phyloP scores from a whole-genome alignment of 2,888 invertebrate genomes.

The Masnerella sp. region DNA sequence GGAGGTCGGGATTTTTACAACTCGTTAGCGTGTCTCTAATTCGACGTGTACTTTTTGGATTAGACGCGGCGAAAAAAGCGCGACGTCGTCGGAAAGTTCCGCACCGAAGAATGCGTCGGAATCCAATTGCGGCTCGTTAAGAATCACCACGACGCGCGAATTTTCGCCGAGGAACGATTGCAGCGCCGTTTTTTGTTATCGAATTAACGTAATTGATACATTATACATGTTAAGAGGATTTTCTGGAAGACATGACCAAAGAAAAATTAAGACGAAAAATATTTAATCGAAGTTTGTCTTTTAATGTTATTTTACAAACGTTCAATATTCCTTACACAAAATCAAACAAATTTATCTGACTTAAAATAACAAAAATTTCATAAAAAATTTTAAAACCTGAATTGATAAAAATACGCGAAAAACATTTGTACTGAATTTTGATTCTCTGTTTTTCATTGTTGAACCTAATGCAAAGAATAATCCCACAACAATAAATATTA shows the following conservation, averaged over 20 bases:
- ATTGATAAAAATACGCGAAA: not conserved
- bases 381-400: too few species aligned
- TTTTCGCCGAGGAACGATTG: not conserved
- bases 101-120: conserved; percentile 18
- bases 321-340: too few species aligned
- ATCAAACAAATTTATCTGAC: too few species aligned
- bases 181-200: too few species aligned
- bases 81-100: conserved; percentile 26
- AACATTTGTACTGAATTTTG: not conserved
- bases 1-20: conserved; percentile 51
- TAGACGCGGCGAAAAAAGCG: conserved; percentile 36
- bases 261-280: too few species aligned
- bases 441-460: not conserved
- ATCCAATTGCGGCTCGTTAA: conserved; percentile 29
- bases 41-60: conserved; percentile 52
- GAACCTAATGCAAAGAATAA: conserved; percentile 4
- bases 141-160: not conserved
- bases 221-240: too few species aligned
- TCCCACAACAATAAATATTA: conserved; percentile 37
- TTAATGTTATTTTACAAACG: too few species aligned
- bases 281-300: too few species aligned
- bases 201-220: too few species aligned
- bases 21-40: conserved; percentile 53
- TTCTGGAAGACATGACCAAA: too few species aligned
- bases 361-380: too few species aligned